phyloP scores from a whole-genome alignment of 1,140 invertebrate species.

The Berghia stephanieae region DNA sequence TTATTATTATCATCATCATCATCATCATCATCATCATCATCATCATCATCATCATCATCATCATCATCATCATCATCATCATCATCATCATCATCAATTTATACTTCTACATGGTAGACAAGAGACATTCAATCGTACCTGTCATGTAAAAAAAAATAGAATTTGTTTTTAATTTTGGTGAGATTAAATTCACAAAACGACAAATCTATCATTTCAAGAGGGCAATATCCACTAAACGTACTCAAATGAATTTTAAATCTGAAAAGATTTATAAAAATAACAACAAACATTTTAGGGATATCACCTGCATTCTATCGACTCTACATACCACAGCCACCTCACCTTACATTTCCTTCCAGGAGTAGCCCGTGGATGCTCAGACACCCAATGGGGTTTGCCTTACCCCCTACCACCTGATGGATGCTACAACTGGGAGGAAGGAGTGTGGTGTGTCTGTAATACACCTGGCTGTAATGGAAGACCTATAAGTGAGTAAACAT shows the following conservation, averaged over 20 bases:
- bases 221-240: no score
- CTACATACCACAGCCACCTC: no score
- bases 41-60: background rate
- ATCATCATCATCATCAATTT: slow-evolving; percentile 3
- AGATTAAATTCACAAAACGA: no score
- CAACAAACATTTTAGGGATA: no score
- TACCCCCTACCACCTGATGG: slow-evolving; percentile 26
- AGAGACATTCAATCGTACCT: no score
- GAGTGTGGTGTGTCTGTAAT: slow-evolving; percentile 32
- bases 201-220: no score
- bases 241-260: no score
- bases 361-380: slow-evolving; percentile 28
- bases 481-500: slow-evolving; percentile 23
- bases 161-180: no score
- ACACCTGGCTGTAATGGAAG: slow-evolving; percentile 17
- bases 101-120: no score
- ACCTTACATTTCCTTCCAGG: slow-evolving; percentile 12
- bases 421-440: slow-evolving; percentile 25
- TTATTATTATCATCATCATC: background rate
- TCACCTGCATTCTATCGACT: no score
- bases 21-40: slow-evolving; percentile 3
- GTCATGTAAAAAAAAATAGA: no score
- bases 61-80: slow-evolving; percentile 1
- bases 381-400: slow-evolving; percentile 21
- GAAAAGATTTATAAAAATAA: no score